phyloP scores from a whole-genome alignment of 2,888 invertebrate genomes.

The Actias luna region DNA sequence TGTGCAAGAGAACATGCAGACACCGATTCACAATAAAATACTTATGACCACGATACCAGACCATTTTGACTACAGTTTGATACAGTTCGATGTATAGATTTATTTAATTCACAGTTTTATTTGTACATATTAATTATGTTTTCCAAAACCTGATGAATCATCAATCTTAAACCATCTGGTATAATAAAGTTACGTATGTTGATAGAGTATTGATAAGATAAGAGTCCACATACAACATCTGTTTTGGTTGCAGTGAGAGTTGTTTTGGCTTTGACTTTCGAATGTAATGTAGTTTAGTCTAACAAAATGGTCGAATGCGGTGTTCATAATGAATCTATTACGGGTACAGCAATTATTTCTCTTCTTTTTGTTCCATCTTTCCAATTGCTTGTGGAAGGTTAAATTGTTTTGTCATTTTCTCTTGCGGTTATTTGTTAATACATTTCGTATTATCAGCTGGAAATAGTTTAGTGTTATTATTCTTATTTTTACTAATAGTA shows the following conservation, averaged over 20 bases:
- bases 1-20: too few relatives aligned
- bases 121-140: background rate
- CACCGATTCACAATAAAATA: too few relatives aligned
- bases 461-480: too few relatives aligned
- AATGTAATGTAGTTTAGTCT: background rate
- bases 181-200: background rate
- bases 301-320: background rate
- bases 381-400: background rate
- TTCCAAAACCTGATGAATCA: background rate
- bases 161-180: background rate
- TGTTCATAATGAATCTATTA: background rate
- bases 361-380: background rate
- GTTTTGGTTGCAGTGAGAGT: background rate
- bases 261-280: background rate
- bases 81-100: too few relatives aligned
- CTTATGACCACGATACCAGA: too few relatives aligned
- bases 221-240: too few relatives aligned
- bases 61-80: too few relatives aligned
- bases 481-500: too few relatives aligned
- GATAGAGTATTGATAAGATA: conserved; percentile 6
- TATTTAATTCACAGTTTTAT: too few relatives aligned
- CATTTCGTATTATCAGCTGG: too few relatives aligned
- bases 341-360: background rate
- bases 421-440: too few relatives aligned
- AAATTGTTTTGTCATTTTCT: background rate